These are phyloP conservation scores for Eulithis testata DNA, from an alignment of 2,888 invertebrate genomes.

Conservation along the genomic window DNA sequence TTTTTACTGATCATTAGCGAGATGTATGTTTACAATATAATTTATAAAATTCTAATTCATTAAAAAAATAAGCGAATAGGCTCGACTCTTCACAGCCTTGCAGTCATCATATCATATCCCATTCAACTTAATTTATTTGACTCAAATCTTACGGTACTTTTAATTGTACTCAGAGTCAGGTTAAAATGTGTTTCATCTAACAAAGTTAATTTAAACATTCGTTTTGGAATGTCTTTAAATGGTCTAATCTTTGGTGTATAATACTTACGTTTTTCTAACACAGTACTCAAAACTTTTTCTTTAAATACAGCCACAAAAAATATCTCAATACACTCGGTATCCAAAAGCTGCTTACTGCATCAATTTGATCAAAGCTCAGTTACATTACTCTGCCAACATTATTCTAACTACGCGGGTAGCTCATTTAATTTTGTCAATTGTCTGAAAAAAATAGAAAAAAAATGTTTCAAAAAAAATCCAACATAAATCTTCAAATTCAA, in stretches of 20 bases:
- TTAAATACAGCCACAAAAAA: slow-evolving; percentile 3
- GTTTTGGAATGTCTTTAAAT: slow-evolving; percentile 25
- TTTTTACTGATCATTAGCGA: no score
- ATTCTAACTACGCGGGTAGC: slow-evolving; percentile 49
- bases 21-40: background rate
- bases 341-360: slow-evolving; percentile 27
- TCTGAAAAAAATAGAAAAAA: slow-evolving; percentile 54
- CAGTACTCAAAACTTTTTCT: background rate
- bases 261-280: slow-evolving; percentile 6
- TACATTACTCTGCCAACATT: slow-evolving; percentile 18
- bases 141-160: no score
- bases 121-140: background rate
- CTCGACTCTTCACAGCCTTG: background rate
- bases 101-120: background rate
- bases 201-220: background rate
- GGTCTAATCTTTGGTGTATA: slow-evolving; percentile 21
- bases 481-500: no score
- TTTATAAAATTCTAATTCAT: background rate
- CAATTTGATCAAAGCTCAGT: slow-evolving; percentile 31
- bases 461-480: background rate
- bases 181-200: background rate
- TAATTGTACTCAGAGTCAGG: background rate
- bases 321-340: slow-evolving; percentile 4
- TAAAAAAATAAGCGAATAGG: slow-evolving; percentile 7
- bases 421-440: slow-evolving; percentile 59